phyloP scores from a whole-genome alignment of 2,113 vertebrate species.

The Pholis gunnellus region DNA sequence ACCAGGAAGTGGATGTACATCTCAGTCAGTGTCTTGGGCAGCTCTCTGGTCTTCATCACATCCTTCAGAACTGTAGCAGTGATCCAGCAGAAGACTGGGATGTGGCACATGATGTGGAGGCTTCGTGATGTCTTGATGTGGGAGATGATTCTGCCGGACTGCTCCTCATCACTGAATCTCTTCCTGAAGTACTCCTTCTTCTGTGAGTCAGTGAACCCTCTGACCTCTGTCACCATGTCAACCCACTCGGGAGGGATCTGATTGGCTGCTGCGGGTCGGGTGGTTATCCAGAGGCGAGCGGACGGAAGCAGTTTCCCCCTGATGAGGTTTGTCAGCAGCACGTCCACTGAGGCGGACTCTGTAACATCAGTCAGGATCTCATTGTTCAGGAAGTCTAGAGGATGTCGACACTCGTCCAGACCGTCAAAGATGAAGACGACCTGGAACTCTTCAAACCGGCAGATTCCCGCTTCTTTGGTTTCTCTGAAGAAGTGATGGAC shows the following conservation, averaged over 20 bases:
- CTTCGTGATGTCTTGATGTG: background rate
- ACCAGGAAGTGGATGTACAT: background rate
- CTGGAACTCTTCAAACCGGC: background rate
- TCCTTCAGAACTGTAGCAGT: conserved; percentile 6
- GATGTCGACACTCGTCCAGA: background rate
- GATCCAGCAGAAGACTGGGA: conserved; percentile 20
- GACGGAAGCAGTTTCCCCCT: conserved; percentile 11
- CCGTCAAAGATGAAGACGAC: background rate
- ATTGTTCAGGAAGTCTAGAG: background rate
- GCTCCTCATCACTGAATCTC: background rate
- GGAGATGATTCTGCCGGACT: background rate
- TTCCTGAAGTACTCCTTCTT: background rate
- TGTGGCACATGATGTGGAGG: conserved; percentile 13
- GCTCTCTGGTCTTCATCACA: background rate
- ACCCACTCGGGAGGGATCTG: background rate
- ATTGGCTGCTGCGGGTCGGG: conserved; percentile 13
- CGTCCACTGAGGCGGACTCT: background rate
- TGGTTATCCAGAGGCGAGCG: conserved; percentile 9
- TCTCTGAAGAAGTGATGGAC: background rate
- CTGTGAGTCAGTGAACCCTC: background rate
- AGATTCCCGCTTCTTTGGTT: background rate
- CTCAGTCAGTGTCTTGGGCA: conserved; percentile 37
- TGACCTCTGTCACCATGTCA: background rate
- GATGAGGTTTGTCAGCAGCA: conserved; percentile 20
- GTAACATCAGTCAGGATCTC: conserved; percentile 12